These are phyloP conservation scores for Pandion haliaetus DNA, from an alignment of 2,113 vertebrate genomes.

Conservation along the genomic window DNA sequence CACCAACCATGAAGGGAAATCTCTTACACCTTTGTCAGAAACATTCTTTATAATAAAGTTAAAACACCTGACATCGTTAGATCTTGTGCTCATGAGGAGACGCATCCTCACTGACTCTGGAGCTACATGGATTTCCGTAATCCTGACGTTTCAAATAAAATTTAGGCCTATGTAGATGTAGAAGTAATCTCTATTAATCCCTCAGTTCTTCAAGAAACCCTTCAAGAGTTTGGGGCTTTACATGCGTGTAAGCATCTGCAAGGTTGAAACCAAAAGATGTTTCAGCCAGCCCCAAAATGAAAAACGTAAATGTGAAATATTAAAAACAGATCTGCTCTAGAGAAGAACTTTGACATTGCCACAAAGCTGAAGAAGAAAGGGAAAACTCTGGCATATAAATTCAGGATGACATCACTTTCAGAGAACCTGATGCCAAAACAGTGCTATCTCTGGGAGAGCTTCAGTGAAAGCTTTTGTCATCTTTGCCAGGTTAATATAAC, in stretches of 20 bases:
- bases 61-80: neutral
- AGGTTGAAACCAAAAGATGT: neutral
- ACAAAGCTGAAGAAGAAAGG: constrained; percentile 37
- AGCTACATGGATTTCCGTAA: neutral
- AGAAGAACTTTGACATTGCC: constrained; percentile 26
- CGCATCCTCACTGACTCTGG: neutral
- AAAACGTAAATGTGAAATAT: constrained; percentile 35
- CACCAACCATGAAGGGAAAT: neutral
- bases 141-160: neutral
- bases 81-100: neutral
- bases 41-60: neutral
- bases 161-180: neutral
- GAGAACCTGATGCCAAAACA: neutral
- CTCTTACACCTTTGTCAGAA: neutral
- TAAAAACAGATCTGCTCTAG: constrained; percentile 40
- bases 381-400: constrained; percentile 26
- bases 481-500: neutral
- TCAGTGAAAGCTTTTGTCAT: neutral
- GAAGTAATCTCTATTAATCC: neutral
- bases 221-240: neutral
- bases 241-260: neutral
- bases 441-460: constrained; percentile 5
- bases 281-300: neutral
- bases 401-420: constrained; percentile 18
- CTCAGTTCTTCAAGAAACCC: neutral